Percentiles rank a stretch among this genome's conserved stretches.
Evolutionary conservation across 2,113 vertebrate species (phyloP).

Genomic region (Paralichthys olivaceus): DNA sequence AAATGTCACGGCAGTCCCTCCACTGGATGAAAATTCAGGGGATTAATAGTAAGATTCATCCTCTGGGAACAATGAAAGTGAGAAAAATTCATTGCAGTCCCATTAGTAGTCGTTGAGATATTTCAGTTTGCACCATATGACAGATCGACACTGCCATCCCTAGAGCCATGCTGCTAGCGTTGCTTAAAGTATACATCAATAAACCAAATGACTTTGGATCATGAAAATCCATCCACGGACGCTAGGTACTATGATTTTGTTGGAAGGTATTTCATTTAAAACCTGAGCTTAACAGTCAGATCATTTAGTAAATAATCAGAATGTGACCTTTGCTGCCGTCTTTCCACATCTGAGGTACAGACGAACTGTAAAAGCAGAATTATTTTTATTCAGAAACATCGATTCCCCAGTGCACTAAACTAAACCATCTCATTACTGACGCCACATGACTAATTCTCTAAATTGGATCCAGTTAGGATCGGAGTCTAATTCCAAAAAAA

Average conservation of each 20-base stretch:
- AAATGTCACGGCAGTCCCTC: not conserved
- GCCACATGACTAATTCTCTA: slow-evolving; percentile 41
- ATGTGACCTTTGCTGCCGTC: slow-evolving; percentile 9
- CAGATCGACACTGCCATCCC: not conserved
- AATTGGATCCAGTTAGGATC: slow-evolving; percentile 46
- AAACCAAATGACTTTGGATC: not conserved
- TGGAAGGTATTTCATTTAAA: slow-evolving; percentile 21
- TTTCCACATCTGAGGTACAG: not conserved
- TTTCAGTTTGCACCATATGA: not conserved
- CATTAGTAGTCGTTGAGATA: not conserved
- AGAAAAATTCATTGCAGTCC: not conserved
- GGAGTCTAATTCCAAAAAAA: slow-evolving; percentile 47
- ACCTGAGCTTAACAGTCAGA: slow-evolving; percentile 1
- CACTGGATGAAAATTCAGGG: not conserved
- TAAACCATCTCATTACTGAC: slow-evolving; percentile 1
- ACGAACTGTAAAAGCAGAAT: slow-evolving; percentile 12
- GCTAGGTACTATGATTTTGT: fast-evolving
- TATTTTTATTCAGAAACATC: slow-evolving; percentile 6
- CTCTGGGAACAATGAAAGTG: no score
- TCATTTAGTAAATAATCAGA: slow-evolving; percentile 35
- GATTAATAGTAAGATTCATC: no score
- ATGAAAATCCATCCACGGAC: not conserved
- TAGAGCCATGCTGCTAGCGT: not conserved
- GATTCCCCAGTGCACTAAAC: no score
- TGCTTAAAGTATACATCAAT: not conserved